A percentile compares a stretch with the other conserved stretches of the same genome.
Conservation (phyloP, 2,888 invertebrate species). For the Idaea dimidiata region DNA sequence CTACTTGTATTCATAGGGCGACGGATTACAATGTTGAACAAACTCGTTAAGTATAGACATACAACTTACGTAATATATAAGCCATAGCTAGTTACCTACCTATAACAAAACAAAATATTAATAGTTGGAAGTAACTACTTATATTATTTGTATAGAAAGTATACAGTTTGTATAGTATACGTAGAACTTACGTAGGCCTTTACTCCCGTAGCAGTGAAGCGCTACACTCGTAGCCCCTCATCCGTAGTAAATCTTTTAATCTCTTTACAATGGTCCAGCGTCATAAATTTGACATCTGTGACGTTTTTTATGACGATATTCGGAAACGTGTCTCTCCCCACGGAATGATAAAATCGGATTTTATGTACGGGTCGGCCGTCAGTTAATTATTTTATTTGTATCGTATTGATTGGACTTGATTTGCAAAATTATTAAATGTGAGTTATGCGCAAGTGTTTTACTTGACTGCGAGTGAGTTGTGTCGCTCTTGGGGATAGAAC, state of each 20-base stretch:
- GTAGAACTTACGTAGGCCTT: conserved; percentile 47
- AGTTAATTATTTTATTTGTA: conserved; percentile 74
- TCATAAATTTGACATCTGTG: conserved; percentile 81
- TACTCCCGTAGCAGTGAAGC: conserved; percentile 42
- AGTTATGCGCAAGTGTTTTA: conserved; percentile 18
- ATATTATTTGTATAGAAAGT: no score
- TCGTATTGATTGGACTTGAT: conserved; percentile 66
- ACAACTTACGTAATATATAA: conserved; percentile 49
- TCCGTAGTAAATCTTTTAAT: conserved; percentile 78
- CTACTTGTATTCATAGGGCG: conserved; percentile 12
- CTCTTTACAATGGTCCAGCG: conserved; percentile 77
- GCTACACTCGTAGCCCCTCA: conserved; percentile 39
- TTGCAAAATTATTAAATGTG: conserved; percentile 31
- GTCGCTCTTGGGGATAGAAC: no score
- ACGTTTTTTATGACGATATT: conserved; percentile 80
- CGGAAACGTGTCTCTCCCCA: conserved; percentile 75
- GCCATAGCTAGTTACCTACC: no score
- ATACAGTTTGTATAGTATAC: conserved; percentile 30
- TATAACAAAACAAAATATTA: no score
- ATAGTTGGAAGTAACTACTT: no score
- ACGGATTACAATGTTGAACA: conserved; percentile 52
- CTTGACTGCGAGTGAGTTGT: no score
- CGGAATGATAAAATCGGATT: conserved; percentile 78
- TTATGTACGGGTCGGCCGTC: conserved; percentile 67
- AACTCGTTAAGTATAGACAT: conserved; percentile 51